Conservation (phyloP, 2,113 vertebrate genomes). For the Piaya cayana region DNA sequence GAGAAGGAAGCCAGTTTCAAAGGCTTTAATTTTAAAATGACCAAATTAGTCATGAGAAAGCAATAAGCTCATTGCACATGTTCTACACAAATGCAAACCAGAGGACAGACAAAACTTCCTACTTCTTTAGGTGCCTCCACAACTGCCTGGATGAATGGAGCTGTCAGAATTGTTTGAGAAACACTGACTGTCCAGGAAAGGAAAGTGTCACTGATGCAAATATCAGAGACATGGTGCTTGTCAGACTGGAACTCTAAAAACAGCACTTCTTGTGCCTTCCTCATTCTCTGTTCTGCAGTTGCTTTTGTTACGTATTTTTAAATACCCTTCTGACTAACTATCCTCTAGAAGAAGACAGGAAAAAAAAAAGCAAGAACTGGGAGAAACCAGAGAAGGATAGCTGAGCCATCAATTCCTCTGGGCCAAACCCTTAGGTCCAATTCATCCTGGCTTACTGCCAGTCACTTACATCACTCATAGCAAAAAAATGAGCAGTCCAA, state of each 20-base stretch:
- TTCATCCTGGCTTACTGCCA: conserved; percentile 18
- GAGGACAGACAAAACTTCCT: background rate
- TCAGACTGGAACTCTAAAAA: background rate
- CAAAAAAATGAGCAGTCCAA: background rate
- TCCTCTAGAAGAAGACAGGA: background rate
- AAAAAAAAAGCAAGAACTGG: background rate
- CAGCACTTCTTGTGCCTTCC: background rate
- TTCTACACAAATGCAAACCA: conserved; percentile 4
- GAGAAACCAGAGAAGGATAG: conserved; percentile 40
- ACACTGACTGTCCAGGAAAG: background rate
- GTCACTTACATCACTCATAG: conserved; percentile 6
- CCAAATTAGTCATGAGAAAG: background rate
- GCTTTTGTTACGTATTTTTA: conserved; percentile 31
- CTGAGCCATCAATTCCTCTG: conserved; percentile 32
- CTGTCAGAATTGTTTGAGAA: background rate
- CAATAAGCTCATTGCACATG: background rate
- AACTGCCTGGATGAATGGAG: background rate
- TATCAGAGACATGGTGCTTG: background rate
- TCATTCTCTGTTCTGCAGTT: conserved; percentile 4
- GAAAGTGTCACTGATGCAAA: background rate
- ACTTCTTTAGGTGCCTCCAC: background rate
- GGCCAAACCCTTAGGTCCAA: conserved; percentile 4
- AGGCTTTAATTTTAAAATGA: background rate
- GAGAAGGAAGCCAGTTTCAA: background rate
- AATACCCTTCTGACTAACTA: conserved; percentile 3